Conservation (phyloP, 2,113 vertebrate genomes). For the Rhabdornis inornatus region DNA sequence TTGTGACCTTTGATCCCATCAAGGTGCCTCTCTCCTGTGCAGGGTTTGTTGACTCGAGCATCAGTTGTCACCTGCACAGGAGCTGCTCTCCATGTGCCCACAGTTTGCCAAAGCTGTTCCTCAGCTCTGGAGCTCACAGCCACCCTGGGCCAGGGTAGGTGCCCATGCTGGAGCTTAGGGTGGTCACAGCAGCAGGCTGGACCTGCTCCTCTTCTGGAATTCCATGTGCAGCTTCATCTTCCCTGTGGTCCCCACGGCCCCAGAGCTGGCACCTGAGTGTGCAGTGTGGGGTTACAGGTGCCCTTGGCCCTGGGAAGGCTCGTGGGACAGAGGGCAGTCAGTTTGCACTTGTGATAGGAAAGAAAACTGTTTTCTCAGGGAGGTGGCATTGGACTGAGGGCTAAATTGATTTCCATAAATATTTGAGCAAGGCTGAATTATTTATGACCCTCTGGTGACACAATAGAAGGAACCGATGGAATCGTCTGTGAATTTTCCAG, state of each 20-base stretch:
- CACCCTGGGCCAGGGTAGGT: background rate
- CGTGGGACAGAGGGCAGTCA: background rate
- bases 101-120: background rate
- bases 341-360: background rate
- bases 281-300: background rate
- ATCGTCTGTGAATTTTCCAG: conserved; percentile 60
- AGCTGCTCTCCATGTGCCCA: background rate
- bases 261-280: background rate
- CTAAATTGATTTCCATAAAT: conserved; percentile 73
- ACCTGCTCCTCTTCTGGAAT: background rate
- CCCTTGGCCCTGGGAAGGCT: background rate
- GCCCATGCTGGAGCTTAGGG: fast-evolving
- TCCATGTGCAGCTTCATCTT: background rate
- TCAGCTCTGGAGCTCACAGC: background rate
- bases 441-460: conserved; percentile 64
- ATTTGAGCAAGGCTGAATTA: conserved; percentile 73
- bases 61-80: background rate
- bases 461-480: conserved; percentile 19
- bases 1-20: background rate
- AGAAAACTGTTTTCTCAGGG: conserved; percentile 49
- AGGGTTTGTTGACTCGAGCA: background rate
- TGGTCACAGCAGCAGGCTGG: background rate
- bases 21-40: background rate
- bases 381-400: conserved; percentile 44
- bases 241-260: fast-evolving